Evolutionary conservation across 2,113 vertebrate genomes (phyloP).

Genomic region (Anthoscopus minutus): DNA sequence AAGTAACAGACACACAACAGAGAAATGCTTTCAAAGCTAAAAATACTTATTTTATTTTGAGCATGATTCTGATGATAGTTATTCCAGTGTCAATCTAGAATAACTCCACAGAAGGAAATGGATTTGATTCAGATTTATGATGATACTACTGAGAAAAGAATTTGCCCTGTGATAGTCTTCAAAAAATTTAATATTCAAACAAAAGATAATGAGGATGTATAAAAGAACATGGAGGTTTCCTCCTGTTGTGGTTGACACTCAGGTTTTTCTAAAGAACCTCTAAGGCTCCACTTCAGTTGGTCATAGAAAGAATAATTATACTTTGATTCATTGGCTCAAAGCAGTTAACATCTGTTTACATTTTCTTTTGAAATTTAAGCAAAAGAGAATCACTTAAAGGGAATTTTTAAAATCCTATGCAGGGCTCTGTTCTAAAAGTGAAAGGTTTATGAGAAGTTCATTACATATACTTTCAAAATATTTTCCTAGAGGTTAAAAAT

Average conservation of each 20-base stretch:
- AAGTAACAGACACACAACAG: background rate
- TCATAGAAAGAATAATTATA: background rate
- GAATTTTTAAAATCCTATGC: background rate
- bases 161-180: background rate
- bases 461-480: background rate
- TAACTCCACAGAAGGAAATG: background rate
- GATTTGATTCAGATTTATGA: background rate
- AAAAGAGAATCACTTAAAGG: background rate
- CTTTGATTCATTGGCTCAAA: background rate
- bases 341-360: constrained; percentile 37
- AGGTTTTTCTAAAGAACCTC: background rate
- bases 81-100: background rate
- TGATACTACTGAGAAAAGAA: background rate
- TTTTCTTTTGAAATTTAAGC: background rate
- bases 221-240: background rate
- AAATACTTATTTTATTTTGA: background rate
- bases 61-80: background rate
- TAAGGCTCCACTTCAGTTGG: background rate
- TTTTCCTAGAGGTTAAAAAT: constrained; percentile 57
- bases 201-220: background rate
- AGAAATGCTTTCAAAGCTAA: background rate
- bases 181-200: background rate
- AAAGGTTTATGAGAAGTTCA: constrained; percentile 5
- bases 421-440: background rate
- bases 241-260: background rate